Conservation (phyloP, 2,888 invertebrate genomes). For the Pristionchus exspectatus region DNA sequence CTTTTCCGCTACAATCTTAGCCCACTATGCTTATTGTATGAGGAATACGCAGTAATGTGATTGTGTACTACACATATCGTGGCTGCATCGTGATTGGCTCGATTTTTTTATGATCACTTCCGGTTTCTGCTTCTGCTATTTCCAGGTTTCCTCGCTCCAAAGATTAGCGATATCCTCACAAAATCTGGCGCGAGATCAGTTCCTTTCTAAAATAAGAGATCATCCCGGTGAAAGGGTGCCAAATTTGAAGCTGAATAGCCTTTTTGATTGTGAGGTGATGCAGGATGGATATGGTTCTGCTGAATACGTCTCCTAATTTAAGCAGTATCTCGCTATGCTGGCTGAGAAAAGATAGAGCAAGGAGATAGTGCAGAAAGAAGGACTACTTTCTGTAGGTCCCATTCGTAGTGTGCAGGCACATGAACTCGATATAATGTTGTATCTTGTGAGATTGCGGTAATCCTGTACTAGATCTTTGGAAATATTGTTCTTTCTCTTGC, state of each 20-base stretch:
- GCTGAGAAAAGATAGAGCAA: not conserved
- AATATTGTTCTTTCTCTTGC: too few species aligned
- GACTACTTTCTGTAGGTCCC: not conserved
- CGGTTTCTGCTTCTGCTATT: too few species aligned
- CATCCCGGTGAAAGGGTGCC: not conserved
- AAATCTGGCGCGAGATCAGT: not conserved
- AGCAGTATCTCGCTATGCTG: not conserved
- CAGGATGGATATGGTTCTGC: not conserved
- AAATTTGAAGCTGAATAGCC: not conserved
- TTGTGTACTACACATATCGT: too few species aligned
- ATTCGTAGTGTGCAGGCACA: too few species aligned
- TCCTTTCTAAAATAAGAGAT: not conserved
- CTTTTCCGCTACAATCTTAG: too few species aligned
- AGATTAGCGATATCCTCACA: not conserved
- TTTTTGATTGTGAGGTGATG: not conserved
- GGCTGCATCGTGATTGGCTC: too few species aligned
- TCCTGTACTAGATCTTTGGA: not conserved
- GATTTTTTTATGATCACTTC: too few species aligned
- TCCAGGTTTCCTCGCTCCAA: too few species aligned
- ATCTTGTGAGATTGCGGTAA: not conserved
- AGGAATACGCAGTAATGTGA: too few species aligned
- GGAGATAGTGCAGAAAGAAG: not conserved
- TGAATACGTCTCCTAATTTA: not conserved
- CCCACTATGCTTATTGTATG: too few species aligned
- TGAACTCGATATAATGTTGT: too few species aligned